Evolutionary conservation across 2,113 vertebrate genomes (phyloP), one percentile per base, ranked within the genome.

Genomic region (Phodopus roborovskii): DNA sequence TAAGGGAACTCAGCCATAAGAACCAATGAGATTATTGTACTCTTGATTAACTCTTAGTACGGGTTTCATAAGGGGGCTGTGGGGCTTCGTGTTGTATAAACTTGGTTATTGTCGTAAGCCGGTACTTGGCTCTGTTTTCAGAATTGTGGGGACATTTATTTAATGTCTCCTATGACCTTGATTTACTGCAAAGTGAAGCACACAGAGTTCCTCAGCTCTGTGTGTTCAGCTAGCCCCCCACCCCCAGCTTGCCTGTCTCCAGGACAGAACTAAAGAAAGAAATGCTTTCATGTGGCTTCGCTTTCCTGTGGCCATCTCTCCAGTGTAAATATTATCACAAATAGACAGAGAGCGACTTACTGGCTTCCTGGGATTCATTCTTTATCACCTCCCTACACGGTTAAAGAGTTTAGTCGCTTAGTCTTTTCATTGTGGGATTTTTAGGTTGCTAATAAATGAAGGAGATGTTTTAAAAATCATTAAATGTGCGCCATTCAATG

Each of bases 381-480:
- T 13, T 1, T 0, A 19, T 16, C 15, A 22, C 12, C 48, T 33
- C 3, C 22, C 36, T 2, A 1, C 5, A 24, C 81, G 8, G 24
- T 85, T 88, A 36, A 83, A n/a, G 15, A 16, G 12, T 45, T 60
- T 53, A 77, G 48, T 53, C 70, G 9, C 60, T 58, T 75, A 33
- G 7, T 68, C 33, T 90, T 87, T 62, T 15, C 22, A 53, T 77
- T 36, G 42, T 94, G 7, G 15, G 45, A 83, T 94, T 95, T 70
- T 77, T 85, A 88, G 50, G 70, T 88, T 77, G 75, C 16, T 42
- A 94, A 74, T 62, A 53, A 86, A 53, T 33, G 30, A 92, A 92
- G 53, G 4, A 22, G 50, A 50, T 45, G 60, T 50, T 94, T 75
- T 24, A 45, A 77, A 88, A 71, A 88, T 75, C 48, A 88, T 15